Conservation (phyloP, 2,797 vertebrate species). For the Oreochromis grahami region DNA sequence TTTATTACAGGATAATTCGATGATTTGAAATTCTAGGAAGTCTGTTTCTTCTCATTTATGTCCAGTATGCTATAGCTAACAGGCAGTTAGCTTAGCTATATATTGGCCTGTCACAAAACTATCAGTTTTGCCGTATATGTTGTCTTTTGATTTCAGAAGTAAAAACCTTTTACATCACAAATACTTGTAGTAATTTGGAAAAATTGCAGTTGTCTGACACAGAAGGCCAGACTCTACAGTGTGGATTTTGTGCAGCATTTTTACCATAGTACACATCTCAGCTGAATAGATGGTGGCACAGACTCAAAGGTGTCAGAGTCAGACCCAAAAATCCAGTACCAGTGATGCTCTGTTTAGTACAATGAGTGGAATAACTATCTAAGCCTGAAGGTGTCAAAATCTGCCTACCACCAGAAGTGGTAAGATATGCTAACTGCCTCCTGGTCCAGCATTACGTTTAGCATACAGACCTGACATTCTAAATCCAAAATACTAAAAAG, state of each 20-base stretch:
- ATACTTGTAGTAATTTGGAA: not conserved
- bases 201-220: not conserved
- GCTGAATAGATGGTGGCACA: not conserved
- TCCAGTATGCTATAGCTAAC: not conserved
- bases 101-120: not conserved
- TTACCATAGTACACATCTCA: not conserved
- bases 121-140: not conserved
- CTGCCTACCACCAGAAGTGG: not conserved
- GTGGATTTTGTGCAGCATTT: not conserved
- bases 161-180: not conserved
- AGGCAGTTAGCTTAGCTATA: not conserved
- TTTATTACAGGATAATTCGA: not conserved
- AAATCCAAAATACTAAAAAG: not conserved
- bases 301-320: not conserved
- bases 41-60: accelerated
- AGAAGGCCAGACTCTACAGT: not conserved
- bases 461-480: not conserved
- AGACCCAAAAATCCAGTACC: not conserved
- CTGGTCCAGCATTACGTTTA: accelerated
- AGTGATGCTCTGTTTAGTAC: not conserved
- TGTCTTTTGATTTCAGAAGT: not conserved
- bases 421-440: not conserved
- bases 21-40: not conserved
- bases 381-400: not conserved
- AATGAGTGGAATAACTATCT: not conserved